These are phyloP conservation scores for Drosophila glabriapex DNA, from an alignment of 2,888 invertebrate genomes.

Conservation along the genomic window DNA sequence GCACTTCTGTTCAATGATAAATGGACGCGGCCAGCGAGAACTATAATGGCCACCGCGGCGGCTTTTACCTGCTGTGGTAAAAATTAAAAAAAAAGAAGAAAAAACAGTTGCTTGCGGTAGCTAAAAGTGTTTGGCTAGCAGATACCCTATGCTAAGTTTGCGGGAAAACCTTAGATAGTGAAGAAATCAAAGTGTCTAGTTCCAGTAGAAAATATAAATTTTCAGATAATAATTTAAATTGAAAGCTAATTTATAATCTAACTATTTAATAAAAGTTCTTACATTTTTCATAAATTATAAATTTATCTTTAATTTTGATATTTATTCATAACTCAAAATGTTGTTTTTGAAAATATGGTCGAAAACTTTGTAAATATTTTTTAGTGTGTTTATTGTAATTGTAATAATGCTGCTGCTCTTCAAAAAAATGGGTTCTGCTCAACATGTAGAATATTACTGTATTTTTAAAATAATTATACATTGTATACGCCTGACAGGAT, in stretches of 20 bases:
- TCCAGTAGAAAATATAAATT: background rate
- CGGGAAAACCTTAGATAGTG: background rate
- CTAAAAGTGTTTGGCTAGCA: background rate
- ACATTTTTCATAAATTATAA: background rate
- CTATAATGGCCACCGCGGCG: slow-evolving; percentile 68
- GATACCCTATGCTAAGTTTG: slow-evolving; percentile 6
- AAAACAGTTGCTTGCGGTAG: background rate
- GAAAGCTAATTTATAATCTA: background rate
- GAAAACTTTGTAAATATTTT: background rate
- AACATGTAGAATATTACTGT: background rate
- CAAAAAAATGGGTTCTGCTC: background rate
- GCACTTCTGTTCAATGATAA: slow-evolving; percentile 60
- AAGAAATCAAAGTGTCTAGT: background rate
- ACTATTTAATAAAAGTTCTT: background rate
- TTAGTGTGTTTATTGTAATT: background rate
- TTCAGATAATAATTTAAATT: background rate
- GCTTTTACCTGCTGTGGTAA: slow-evolving; percentile 70
- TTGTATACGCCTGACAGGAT: background rate
- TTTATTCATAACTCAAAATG: background rate
- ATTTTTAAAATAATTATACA: background rate
- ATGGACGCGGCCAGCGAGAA: slow-evolving; percentile 73
- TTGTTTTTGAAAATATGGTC: background rate
- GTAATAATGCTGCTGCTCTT: background rate
- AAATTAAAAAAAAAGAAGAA: slow-evolving; percentile 31
- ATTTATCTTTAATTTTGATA: background rate